Base-by-base conservation (phyloP, 2,113 vertebrate genomes). In the Pituophis catenifer region DNA sequence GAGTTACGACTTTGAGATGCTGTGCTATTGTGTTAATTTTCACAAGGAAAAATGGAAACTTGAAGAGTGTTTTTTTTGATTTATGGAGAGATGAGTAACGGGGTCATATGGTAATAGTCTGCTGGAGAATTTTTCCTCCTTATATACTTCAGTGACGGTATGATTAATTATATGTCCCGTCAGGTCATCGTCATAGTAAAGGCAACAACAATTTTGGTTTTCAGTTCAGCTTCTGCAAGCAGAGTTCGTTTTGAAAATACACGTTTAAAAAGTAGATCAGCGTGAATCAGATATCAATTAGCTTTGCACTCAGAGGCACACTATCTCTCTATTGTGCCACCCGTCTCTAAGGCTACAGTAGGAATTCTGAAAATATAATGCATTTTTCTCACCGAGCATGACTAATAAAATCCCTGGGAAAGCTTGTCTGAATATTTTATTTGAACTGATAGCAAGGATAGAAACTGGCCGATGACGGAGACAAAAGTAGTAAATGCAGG, bases 161-260 rank as follows among this genome's bases (percentile, higher is more conserved):
- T 93, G 58, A 91, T 91, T 91, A 38, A 91, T 93, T 55, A 93
- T 17, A 26, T 75, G 11, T 70, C 26, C 15, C 90, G 19, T 91
- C 59, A 50, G 59, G 59, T 88, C 59, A 81, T 33, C 59, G 26
- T 52, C 88, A 91, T 93, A 88, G 38, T 88, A 81, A 93, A 93
- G 24, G 26, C 62, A 88, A 75, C 44, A 86, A 59, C 52, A 10
- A 23, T 23, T 75, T 75, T 44, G 59, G 26, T 90, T 57, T 93
- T 65, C n/a, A 50, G 33, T 55, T 86, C 24, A 90, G 50, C 24
- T 90, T 54, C 29, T 90, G n/a, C 62, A 53, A n/a, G 9, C 1
- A 29, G 48, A 59, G 48, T 93, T 93, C 3, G 48, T 48, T 57
- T 88, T 58, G 89, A 52, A 44, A 38, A 48, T 12, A 93, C 33